These are phyloP conservation scores for Ictalurus furcatus DNA, from an alignment of 2,113 vertebrate species.

Conservation along the genomic window DNA sequence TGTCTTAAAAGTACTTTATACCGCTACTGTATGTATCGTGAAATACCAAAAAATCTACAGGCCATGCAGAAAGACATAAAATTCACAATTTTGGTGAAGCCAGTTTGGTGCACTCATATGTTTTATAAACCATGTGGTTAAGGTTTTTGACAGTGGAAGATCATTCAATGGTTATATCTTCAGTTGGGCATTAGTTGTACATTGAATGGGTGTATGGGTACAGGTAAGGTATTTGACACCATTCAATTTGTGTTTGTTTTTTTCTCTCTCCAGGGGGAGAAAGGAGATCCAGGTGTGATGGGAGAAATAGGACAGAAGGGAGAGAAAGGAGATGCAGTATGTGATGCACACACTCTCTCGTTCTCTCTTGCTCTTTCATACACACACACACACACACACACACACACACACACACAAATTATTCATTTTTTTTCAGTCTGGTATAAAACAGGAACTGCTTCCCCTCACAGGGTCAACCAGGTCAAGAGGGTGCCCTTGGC, in stretches of 20 bases:
- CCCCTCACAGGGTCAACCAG: constrained; percentile 73
- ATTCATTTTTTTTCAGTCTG: constrained; percentile 52
- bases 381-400: constrained; percentile 8
- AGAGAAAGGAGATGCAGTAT: constrained; percentile 80
- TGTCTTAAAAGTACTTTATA: not conserved
- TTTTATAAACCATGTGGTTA: not conserved
- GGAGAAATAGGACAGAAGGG: constrained; percentile 73
- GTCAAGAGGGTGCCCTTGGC: constrained; percentile 65
- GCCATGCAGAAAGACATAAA: not conserved
- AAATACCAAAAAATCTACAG: not conserved
- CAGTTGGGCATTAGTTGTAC: not conserved
- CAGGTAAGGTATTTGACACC: not conserved
- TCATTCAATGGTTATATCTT: not conserved
- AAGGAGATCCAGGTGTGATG: constrained; percentile 72
- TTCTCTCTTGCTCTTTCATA: not conserved
- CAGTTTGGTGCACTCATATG: not conserved
- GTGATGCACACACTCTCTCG: constrained; percentile 59
- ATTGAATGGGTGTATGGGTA: not conserved
- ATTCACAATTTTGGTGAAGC: not conserved
- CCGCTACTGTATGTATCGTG: not conserved
- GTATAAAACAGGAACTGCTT: constrained; percentile 57
- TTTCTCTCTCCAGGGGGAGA: constrained; percentile 72
- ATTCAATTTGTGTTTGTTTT: constrained; percentile 30
- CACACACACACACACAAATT: not conserved
- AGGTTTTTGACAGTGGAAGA: not conserved